Conservation (phyloP, 2,797 vertebrate genomes). For the Diglossa cyanea region DNA sequence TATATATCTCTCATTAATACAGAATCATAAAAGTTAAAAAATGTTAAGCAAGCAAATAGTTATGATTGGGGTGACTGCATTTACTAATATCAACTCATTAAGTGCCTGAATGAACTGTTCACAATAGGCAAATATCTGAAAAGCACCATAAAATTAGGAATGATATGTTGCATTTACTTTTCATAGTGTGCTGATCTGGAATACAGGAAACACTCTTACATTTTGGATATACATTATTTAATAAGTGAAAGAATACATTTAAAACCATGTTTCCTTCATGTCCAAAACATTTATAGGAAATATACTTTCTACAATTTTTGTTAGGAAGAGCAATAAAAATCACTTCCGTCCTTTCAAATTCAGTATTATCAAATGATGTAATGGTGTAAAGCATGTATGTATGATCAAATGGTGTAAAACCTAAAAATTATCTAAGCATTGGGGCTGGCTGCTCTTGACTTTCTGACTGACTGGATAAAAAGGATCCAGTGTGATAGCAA, state of each 20-base stretch:
- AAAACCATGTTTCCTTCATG: neutral
- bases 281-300: neutral
- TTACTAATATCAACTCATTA: slow-evolving; percentile 9
- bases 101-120: neutral
- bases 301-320: neutral
- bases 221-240: neutral
- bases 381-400: no score
- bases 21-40: slow-evolving; percentile 10
- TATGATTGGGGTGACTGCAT: slow-evolving; percentile 5
- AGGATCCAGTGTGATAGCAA: neutral
- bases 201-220: neutral
- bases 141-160: slow-evolving; percentile 25
- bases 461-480: neutral
- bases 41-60: neutral
- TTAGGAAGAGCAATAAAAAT: neutral
- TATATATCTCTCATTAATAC: neutral
- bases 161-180: slow-evolving; percentile 20
- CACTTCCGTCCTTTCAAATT: neutral
- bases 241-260: neutral
- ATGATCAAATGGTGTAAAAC: neutral
- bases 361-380: neutral
- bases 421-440: neutral
- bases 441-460: neutral
- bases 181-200: neutral
- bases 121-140: slow-evolving; percentile 29